Evolutionary conservation across 2,797 vertebrate species (phyloP), one percentile per base, ranked within the genome.

Genomic region (Otus scops): DNA sequence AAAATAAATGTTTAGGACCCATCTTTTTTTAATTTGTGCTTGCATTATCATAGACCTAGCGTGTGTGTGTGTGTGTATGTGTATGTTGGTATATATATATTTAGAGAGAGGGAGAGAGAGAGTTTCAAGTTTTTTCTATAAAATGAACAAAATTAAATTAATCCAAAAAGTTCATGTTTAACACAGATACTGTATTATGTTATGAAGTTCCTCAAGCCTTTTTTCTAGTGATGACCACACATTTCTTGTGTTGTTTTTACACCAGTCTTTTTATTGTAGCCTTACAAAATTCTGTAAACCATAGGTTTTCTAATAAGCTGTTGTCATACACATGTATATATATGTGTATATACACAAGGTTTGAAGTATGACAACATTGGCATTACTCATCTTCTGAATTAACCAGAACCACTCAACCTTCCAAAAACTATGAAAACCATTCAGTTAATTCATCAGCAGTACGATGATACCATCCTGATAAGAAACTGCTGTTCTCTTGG

Each of bases 31-130:
- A 65, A 51, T 6, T 20, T 12, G 5, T 54, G 36, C 5, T 60
- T 88, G 2, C 24, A 17, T 51, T 75, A 39, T 9, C 2, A 1
- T 51, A 32, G 18, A 28, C 11, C 61, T 56, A 10, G 47, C 26
- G 38, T 6, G 10, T 13, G 0, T 39, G 10, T 50, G 2, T 16
- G 1, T 67, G 1, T 38, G 3, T 39, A 39, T 8, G 9, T 7
- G 21, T 5, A 17, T 39, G 24, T 39, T 39, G 38, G 38, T 39
- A 3, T 19, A 45, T 19, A 45, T 47, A 47, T 47, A 47, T 47
- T 47, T 45, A 45, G 43, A 45, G 21, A 47, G 45, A 47, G 16
- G 41, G 45, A 39, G 11, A 30, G 11, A 30, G 7, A 76, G 3
- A 28, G 11, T 45, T 48, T 48, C 4, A 26, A 5, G 3, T 26